Conservation (phyloP, 2,797 vertebrate species). For the Neoniphon sammara region DNA sequence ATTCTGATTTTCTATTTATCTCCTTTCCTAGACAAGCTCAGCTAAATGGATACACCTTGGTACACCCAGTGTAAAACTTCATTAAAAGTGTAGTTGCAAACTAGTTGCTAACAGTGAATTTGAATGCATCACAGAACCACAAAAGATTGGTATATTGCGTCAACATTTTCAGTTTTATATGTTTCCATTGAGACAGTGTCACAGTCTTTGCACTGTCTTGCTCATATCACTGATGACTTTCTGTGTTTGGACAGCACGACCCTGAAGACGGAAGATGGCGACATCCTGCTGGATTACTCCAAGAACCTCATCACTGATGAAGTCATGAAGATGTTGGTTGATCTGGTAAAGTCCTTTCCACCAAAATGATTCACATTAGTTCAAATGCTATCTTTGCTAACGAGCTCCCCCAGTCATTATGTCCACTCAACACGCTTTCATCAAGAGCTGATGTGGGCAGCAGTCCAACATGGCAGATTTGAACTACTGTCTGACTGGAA, state of each 20-base stretch:
- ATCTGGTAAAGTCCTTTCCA: slow-evolving; percentile 85
- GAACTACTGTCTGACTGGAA: background rate
- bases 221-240: background rate
- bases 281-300: slow-evolving; percentile 95
- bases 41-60: background rate
- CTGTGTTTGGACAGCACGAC: slow-evolving; percentile 82
- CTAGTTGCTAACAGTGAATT: background rate
- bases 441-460: background rate
- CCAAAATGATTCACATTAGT: background rate
- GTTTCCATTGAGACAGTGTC: background rate
- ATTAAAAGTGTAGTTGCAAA: background rate
- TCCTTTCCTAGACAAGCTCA: background rate
- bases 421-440: too few species aligned
- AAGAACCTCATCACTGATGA: slow-evolving; percentile 95
- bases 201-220: background rate
- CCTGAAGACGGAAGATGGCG: slow-evolving; percentile 89
- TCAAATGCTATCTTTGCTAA: background rate
- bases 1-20: background rate
- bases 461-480: background rate
- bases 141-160: background rate
- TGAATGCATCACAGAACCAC: background rate
- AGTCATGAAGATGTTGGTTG: slow-evolving; percentile 91
- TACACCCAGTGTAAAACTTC: background rate
- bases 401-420: too few species aligned
- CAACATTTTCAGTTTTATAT: background rate